Conservation (phyloP, 2,888 invertebrate species). For the Hypomecis atomaria region DNA sequence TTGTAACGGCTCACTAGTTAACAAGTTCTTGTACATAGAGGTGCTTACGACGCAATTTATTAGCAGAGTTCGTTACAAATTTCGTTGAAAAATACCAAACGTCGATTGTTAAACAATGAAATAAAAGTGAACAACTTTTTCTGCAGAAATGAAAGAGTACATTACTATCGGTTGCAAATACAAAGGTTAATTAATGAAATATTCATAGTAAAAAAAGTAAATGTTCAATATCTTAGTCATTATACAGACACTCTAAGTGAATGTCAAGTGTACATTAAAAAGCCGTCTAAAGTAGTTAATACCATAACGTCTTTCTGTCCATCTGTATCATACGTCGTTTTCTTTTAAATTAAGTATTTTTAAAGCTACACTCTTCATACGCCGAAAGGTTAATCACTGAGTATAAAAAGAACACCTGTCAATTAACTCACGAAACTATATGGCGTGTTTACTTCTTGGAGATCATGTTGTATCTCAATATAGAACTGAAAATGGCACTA, state of each 20-base stretch:
- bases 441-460: slow-evolving; percentile 39
- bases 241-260: slow-evolving; percentile 18
- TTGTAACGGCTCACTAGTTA: slow-evolving; percentile 1
- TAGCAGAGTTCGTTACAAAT: slow-evolving; percentile 4
- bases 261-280: slow-evolving; percentile 34
- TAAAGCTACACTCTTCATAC: slow-evolving; percentile 28
- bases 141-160: neutral
- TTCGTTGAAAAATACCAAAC: slow-evolving; percentile 11
- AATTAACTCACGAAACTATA: slow-evolving; percentile 49
- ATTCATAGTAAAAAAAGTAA: slow-evolving; percentile 2
- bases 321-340: slow-evolving; percentile 34
- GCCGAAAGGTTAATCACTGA: slow-evolving; percentile 53
- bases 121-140: slow-evolving; percentile 9
- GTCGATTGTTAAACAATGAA: slow-evolving; percentile 1
- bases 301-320: slow-evolving; percentile 38
- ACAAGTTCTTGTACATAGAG: neutral
- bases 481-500: slow-evolving; percentile 48
- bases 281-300: slow-evolving; percentile 29
- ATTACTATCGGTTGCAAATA: slow-evolving; percentile 18
- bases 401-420: slow-evolving; percentile 54
- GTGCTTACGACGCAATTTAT: neutral
- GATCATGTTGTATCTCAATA: slow-evolving; percentile 37
- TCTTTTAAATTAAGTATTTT: slow-evolving; percentile 19
- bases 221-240: slow-evolving; percentile 17
- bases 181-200: slow-evolving; percentile 34